Evolutionary conservation across 2,113 vertebrate genomes (phyloP).

Genomic region (Anas platyrhynchos): DNA sequence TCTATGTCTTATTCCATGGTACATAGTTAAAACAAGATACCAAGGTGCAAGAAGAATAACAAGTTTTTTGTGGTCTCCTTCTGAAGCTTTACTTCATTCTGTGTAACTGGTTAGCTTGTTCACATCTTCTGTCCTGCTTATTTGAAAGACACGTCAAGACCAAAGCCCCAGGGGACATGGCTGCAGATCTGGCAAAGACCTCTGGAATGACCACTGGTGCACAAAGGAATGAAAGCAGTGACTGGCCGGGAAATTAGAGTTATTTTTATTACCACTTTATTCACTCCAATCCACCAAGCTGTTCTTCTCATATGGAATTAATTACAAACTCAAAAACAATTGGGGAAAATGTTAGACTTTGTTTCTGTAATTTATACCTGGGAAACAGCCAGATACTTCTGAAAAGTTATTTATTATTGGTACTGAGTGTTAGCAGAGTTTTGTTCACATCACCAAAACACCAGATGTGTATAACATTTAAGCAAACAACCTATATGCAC

Average conservation of each 20-base stretch:
- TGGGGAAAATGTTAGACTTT: neutral
- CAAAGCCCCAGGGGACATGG: neutral
- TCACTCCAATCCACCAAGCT: neutral
- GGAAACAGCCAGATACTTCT: neutral
- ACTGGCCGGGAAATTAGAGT: slow-evolving; percentile 14
- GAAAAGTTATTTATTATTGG: neutral
- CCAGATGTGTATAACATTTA: neutral
- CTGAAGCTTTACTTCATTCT: neutral
- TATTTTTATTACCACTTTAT: slow-evolving; percentile 39
- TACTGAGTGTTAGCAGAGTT: neutral
- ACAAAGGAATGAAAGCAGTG: neutral
- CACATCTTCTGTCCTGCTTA: neutral
- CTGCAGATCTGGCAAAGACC: slow-evolving; percentile 11
- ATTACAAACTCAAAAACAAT: slow-evolving; percentile 17
- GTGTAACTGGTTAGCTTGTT: neutral
- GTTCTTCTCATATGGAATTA: neutral
- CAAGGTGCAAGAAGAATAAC: neutral
- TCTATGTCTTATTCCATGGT: neutral
- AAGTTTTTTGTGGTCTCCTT: fast-evolving
- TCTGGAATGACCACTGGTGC: neutral
- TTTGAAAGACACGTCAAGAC: slow-evolving; percentile 3
- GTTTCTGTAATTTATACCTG: neutral
- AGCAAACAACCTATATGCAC: neutral
- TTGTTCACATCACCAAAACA: neutral
- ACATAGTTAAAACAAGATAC: neutral